Evolutionary conservation across 1,140 invertebrate genomes (phyloP).

Genomic region (Magallana ariakensis): DNA sequence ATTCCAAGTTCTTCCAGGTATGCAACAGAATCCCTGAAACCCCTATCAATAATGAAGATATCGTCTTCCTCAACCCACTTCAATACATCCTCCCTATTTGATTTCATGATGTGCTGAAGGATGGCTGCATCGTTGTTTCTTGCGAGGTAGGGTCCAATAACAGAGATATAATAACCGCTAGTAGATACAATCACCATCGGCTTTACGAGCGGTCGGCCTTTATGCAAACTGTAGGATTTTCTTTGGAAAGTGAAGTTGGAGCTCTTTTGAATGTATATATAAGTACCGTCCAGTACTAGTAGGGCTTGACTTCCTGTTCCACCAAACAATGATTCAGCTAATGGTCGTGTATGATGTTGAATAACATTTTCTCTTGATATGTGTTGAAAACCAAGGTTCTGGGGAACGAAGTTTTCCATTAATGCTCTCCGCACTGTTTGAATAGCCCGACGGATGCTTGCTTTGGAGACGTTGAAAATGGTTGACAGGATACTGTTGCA

Average conservation of each 20-base stretch:
- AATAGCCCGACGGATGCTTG: slow-evolving; percentile 16
- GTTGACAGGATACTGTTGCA: slow-evolving; percentile 29
- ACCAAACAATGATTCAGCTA: not conserved
- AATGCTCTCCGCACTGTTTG: slow-evolving; percentile 6
- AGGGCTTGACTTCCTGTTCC: slow-evolving; percentile 7
- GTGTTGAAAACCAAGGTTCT: slow-evolving; percentile 40
- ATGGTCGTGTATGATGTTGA: not conserved
- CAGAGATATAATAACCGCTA: slow-evolving; percentile 34
- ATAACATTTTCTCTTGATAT: slow-evolving; percentile 38
- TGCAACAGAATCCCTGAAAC: slow-evolving; percentile 38
- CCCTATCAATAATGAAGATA: slow-evolving; percentile 36
- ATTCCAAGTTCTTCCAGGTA: slow-evolving; percentile 40
- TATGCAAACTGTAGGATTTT: slow-evolving; percentile 37
- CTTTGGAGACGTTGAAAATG: slow-evolving; percentile 45
- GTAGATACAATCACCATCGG: slow-evolving; percentile 50
- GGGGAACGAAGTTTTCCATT: not conserved
- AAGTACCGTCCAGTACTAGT: slow-evolving; percentile 41
- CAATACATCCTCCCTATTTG: slow-evolving; percentile 26
- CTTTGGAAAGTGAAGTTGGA: slow-evolving; percentile 36
- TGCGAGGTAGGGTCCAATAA: slow-evolving; percentile 40
- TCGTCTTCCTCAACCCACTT: slow-evolving; percentile 42
- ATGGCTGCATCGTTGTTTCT: slow-evolving; percentile 48
- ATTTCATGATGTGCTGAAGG: slow-evolving; percentile 29
- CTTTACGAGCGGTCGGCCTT: slow-evolving; percentile 42
- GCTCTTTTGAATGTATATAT: slow-evolving; percentile 50